Percentiles rank a stretch among this genome's conserved stretches.
phyloP scores from a whole-genome alignment of 2,113 vertebrate species.

The Rhinopomastus cyanomelas region DNA sequence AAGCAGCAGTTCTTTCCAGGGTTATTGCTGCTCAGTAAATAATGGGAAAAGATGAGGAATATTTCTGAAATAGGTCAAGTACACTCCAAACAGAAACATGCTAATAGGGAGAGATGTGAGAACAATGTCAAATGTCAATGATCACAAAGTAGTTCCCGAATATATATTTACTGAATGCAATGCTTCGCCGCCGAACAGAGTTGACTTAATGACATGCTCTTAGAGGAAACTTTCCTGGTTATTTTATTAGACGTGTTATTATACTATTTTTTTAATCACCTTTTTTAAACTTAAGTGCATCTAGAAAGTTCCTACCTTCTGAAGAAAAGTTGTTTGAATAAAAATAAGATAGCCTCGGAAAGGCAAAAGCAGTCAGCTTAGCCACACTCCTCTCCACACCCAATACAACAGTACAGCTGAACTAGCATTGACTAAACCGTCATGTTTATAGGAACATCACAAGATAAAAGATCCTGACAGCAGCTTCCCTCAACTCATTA shows the following conservation, averaged over 20 bases:
- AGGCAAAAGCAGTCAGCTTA: not conserved
- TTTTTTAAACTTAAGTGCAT: not conserved
- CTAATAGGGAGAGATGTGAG: conserved; percentile 61
- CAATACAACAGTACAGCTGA: not conserved
- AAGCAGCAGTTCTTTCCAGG: conserved; percentile 19
- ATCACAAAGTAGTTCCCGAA: conserved; percentile 61
- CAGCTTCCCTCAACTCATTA: not conserved
- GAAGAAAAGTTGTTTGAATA: not conserved
- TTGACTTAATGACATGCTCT: conserved; percentile 53
- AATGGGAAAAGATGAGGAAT: conserved; percentile 61
- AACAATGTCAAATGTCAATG: conserved; percentile 70
- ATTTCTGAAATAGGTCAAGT: conserved; percentile 71
- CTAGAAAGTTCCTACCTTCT: conserved; percentile 13
- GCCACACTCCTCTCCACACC: not conserved
- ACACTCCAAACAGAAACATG: conserved; percentile 64
- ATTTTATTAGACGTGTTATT: conserved; percentile 27
- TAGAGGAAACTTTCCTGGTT: conserved; percentile 39
- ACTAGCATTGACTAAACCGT: not conserved
- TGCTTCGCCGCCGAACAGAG: conserved; percentile 18
- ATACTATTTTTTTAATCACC: not conserved
- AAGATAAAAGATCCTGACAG: not conserved
- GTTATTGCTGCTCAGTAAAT: conserved; percentile 60
- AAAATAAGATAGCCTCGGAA: not conserved
- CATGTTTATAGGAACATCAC: not conserved
- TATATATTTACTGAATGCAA: conserved; percentile 67